These are phyloP conservation scores for Macquaria ambigua DNA, from an alignment of 2,113 vertebrate species.

Conservation along the genomic window DNA sequence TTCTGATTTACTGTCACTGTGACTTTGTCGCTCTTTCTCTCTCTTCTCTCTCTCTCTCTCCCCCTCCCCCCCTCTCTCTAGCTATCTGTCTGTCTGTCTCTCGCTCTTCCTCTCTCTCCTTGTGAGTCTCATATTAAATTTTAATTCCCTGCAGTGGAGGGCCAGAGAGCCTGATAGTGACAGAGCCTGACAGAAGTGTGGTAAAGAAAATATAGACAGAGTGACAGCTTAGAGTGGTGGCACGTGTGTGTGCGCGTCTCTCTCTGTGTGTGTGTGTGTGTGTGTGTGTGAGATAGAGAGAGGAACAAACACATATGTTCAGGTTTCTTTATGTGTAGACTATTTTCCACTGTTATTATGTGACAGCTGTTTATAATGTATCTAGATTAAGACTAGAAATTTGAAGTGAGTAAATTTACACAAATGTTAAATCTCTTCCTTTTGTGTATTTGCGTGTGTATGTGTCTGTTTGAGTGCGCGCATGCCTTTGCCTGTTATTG, in stretches of 20 bases:
- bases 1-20: conserved; percentile 35
- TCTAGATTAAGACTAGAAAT: conserved; percentile 54
- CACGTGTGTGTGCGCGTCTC: background rate
- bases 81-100: background rate
- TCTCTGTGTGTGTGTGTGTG: conserved; percentile 9
- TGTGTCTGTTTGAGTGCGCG: conserved; percentile 1
- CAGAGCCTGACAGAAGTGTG: conserved; percentile 60
- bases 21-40: conserved; percentile 16
- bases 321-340: background rate
- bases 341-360: conserved; percentile 12
- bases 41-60: background rate
- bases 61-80: background rate
- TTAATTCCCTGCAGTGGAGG: conserved; percentile 70
- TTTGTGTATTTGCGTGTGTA: conserved; percentile 13
- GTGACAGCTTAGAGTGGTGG: conserved; percentile 45
- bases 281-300: background rate
- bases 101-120: background rate
- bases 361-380: conserved; percentile 52
- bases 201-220: conserved; percentile 54
- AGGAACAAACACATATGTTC: conserved; percentile 36
- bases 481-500: conserved; percentile 49
- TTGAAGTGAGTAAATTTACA: conserved; percentile 29
- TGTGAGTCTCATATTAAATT: conserved; percentile 63
- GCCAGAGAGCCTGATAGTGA: conserved; percentile 62
- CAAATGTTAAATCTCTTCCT: conserved; percentile 29